Evolutionary conservation across 2,888 invertebrate genomes (phyloP).

Genomic region (Crioceris asparagi): DNA sequence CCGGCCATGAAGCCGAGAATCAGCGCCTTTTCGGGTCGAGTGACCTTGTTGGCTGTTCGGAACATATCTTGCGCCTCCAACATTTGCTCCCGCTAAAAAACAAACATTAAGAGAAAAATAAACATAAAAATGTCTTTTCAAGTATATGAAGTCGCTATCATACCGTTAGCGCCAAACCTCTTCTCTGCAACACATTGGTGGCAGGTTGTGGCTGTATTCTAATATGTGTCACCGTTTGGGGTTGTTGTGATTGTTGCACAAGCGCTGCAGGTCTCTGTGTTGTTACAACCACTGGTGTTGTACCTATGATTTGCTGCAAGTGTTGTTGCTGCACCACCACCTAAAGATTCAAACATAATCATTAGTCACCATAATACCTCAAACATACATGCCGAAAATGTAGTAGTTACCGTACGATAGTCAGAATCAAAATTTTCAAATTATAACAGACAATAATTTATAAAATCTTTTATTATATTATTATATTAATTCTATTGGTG

Average conservation of each 20-base stretch:
- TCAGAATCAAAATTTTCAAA: no score
- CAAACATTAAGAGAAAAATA: not conserved
- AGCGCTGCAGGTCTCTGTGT: conserved; percentile 36
- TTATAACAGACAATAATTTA: no score
- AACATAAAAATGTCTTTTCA: conserved; percentile 1
- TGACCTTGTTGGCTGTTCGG: conserved; percentile 88
- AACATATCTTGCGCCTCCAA: conserved; percentile 97
- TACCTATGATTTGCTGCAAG: conserved; percentile 37
- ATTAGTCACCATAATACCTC: conserved; percentile 4
- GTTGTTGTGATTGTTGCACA: no score
- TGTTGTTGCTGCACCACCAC: conserved; percentile 26
- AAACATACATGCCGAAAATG: no score
- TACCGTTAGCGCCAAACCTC: conserved; percentile 62
- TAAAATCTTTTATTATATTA: no score
- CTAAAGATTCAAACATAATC: conserved; percentile 8
- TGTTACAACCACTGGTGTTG: conserved; percentile 44
- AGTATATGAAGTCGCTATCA: conserved; percentile 8
- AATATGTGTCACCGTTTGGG: conserved; percentile 41
- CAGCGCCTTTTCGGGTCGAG: conserved; percentile 91
- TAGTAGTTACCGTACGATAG: no score
- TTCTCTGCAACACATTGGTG: conserved; percentile 45
- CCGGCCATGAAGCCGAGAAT: conserved; percentile 98
- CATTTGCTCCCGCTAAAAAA: conserved; percentile 84
- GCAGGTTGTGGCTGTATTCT: conserved; percentile 44
- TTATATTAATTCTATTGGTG: no score